These are phyloP conservation scores for Holotrichia oblita DNA, from an alignment of 1,140 invertebrate species.

Conservation along the genomic window DNA sequence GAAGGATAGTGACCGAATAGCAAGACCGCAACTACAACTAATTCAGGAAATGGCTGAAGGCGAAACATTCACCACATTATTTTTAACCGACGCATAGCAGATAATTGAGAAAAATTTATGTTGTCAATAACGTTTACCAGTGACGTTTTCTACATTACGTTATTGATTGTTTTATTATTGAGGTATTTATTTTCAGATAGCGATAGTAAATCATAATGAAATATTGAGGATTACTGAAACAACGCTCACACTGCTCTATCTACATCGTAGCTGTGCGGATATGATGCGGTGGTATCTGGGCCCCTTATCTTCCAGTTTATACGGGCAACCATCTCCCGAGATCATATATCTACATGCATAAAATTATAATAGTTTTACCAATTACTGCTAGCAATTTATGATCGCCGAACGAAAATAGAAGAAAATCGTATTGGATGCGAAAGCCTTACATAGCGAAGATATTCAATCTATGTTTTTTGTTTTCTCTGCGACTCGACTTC, in stretches of 20 bases:
- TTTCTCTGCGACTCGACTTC: neutral
- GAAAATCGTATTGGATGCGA: neutral
- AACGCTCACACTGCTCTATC: neutral
- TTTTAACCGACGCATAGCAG: conserved; percentile 25
- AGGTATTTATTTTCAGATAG: conserved; percentile 39
- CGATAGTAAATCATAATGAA: conserved; percentile 33
- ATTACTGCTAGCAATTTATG: conserved; percentile 10
- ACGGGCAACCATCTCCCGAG: neutral
- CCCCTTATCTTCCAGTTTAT: conserved; percentile 6
- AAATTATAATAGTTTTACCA: conserved; percentile 26
- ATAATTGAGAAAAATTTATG: conserved; percentile 40
- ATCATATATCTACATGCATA: conserved; percentile 25
- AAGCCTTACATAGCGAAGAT: neutral
- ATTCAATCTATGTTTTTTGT: neutral
- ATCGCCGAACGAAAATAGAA: conserved; percentile 10
- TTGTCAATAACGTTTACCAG: conserved; percentile 40
- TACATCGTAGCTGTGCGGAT: neutral
- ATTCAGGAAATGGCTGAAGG: conserved; percentile 39
- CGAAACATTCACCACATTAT: conserved; percentile 33
- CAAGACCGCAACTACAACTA: neutral
- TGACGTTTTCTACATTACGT: conserved; percentile 38
- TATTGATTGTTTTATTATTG: conserved; percentile 40
- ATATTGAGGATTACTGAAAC: conserved; percentile 32
- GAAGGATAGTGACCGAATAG: neutral
- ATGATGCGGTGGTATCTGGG: conserved; percentile 12